phyloP scores from a whole-genome alignment of 2,797 vertebrate species.

The Falco cherrug region DNA sequence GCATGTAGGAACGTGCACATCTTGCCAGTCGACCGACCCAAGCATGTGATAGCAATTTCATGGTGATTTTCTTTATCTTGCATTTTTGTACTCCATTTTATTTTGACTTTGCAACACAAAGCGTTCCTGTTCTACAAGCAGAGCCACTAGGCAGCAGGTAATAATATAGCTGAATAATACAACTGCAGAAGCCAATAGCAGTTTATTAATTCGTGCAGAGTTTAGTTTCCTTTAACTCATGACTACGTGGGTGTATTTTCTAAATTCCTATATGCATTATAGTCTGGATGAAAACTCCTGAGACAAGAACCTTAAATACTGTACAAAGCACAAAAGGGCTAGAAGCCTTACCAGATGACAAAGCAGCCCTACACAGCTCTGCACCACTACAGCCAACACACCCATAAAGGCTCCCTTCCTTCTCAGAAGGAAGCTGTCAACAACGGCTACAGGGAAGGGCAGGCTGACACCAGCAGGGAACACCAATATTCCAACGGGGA shows the following conservation, averaged over 20 bases:
- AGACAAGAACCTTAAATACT: background rate
- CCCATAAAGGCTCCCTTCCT: background rate
- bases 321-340: background rate
- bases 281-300: background rate
- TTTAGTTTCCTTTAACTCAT: background rate
- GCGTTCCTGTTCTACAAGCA: background rate
- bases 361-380: background rate
- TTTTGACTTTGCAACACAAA: background rate
- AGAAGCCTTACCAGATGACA: background rate
- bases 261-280: background rate
- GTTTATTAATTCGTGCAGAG: background rate
- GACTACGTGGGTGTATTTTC: background rate
- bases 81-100: background rate
- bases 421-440: background rate
- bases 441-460: background rate
- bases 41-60: background rate
- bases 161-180: background rate
- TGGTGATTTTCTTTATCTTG: background rate
- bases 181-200: background rate
- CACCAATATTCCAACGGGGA: background rate
- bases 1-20: background rate
- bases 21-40: fast-evolving
- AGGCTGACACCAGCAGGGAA: background rate
- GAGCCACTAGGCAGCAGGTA: background rate
- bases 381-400: background rate